Base-by-base conservation (phyloP, 2,113 vertebrate species). In the Pachypanchax playfairii region DNA sequence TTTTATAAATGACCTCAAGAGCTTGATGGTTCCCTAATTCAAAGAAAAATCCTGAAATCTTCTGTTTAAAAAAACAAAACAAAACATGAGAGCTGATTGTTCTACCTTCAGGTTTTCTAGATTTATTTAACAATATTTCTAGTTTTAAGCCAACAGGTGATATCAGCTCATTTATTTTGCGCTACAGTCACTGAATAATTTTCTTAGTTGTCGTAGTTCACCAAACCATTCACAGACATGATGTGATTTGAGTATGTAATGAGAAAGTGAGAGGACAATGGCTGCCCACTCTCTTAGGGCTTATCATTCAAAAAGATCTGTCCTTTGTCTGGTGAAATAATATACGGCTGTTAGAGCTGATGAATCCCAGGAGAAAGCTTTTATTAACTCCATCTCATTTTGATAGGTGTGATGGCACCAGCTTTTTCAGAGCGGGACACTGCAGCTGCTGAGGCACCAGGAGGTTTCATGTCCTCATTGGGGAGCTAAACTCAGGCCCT, bases 331-430 rank as follows among this genome's bases (percentile, higher is more conserved):
- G 56, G 43, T 83, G 84, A 82, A 79, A 83, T 86, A 73, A 84
- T 76, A 77, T 71, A 65, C 73, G 62, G 60, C 79, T 38, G 70
- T 85, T 76, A 80, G 70, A 59, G 65, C 75, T 85, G 88, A 90
- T 90, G 85, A 90, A 83, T 80, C 86, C 85, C 89, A 20, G 21
- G 82, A 61, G 89, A 49, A 12, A 33, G n/a, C 59, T 83, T 85
- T 90, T 89, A 89, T 90, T 88, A 90, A 88, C 85, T 90, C 79
- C 63, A 50, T 68, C 78, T 86, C 76, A 67, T 73, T 73, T 75
- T 78, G 81, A 82, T 77, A 83, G 84, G 79, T 83, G 73, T 73
- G 79, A 82, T 68, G 81, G 79, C 71, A 56, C 72, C 64, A 44
- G 71, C 13, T 26, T 49, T 66, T 79, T 57, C 47, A 38, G 70